These are phyloP conservation scores for Lepas anatifera DNA, from an alignment of 2,888 invertebrate genomes.

Conservation along the genomic window DNA sequence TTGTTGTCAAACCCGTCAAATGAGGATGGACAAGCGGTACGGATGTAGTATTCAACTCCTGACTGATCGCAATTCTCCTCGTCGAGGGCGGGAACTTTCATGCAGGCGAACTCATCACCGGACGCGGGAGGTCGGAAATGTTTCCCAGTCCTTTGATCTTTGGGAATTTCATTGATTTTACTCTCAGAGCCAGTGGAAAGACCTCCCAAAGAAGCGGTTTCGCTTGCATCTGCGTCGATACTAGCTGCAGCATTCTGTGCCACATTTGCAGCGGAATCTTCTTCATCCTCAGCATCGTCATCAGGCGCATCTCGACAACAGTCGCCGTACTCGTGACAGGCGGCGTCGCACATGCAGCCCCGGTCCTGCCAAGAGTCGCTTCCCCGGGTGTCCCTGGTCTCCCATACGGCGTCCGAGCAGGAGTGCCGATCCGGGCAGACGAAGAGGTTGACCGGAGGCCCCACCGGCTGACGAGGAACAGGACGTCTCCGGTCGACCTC, in stretches of 20 bases:
- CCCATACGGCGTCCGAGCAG: not conserved
- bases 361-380: not conserved
- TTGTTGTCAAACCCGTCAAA: constrained; percentile 1
- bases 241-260: too few relatives aligned
- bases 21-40: not conserved
- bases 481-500: too few relatives aligned
- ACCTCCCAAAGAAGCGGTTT: too few relatives aligned
- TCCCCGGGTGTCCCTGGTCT: not conserved
- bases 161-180: too few relatives aligned
- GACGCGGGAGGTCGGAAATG: too few relatives aligned
- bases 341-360: not conserved
- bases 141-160: too few relatives aligned
- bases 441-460: not conserved
- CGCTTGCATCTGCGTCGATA: too few relatives aligned
- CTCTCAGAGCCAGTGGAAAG: not conserved
- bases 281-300: not conserved
- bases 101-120: not conserved
- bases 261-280: too few relatives aligned
- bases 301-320: not conserved
- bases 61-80: not conserved
- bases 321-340: not conserved
- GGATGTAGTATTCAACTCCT: constrained; percentile 5
- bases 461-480: too few relatives aligned
- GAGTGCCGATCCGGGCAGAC: not conserved
- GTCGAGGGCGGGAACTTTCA: not conserved